Evolutionary conservation across 2,113 vertebrate genomes (phyloP), one percentile per base, ranked within the genome.

Genomic region (Colaptes auratus): DNA sequence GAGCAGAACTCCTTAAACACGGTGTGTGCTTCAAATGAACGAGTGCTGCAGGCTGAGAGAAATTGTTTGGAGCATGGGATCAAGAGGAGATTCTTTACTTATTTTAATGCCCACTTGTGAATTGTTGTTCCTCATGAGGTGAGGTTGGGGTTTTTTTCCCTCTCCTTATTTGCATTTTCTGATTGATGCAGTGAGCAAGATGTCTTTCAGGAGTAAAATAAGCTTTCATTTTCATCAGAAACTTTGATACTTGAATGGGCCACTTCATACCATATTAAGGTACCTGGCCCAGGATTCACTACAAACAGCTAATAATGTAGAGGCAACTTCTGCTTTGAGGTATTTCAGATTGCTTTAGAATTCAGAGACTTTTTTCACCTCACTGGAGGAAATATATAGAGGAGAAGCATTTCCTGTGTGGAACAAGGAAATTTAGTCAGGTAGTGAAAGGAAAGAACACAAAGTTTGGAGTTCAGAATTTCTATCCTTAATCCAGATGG

Each of bases 291-390:
- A 86, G 65, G 84, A 85, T 96, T 92, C 33, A 61, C 63, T 58
- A 7, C 75, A 61, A 61, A 48, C 18, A 70, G 19, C 25, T 83
- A 56, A 71, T 78, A 56, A 79, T 55, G 18, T 33, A 55, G 66
- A 74, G 55, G 85, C 70, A 25, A 3, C n/a, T 81, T 67, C 10
- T 66, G 4, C 36, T 66, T 59, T 52, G 42, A 65, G 58, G 36
- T 59, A 39, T 42, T 96, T 70, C 35, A 78, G 35, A 73, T 92
- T 94, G 90, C 92, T 64, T 96, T 86, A 85, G 91, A 76, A 60
- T 72, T 93, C 59, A 3, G 74, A 91, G 91, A 23, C 88, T 94
- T 97, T 94, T 97, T 97, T 90, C 79, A n/a, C 88, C 46, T 79
- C 33, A 2, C 46, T 23, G n/a, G 55, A 63, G 87, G 94, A 95